Evolutionary conservation across 2,888 invertebrate species (phyloP).

Genomic region (Griposia aprilina): DNA sequence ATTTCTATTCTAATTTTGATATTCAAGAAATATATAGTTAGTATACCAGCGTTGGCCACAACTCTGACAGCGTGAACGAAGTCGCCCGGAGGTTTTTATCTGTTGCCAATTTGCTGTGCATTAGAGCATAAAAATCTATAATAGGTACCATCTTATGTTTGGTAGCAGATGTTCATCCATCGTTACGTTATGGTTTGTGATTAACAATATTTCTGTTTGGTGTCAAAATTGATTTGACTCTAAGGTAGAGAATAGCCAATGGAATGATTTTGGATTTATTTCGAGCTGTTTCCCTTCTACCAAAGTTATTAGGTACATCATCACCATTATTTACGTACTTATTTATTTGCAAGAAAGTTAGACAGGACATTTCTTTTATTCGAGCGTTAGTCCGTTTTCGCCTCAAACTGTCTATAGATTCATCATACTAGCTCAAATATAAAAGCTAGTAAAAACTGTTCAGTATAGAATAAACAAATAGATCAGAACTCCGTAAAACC

Average conservation of each 20-base stretch:
- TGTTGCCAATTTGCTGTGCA: conserved; percentile 44
- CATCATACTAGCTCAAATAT: too few species aligned
- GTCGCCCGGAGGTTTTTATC: conserved; percentile 1
- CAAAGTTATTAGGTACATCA: background rate
- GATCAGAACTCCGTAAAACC: background rate
- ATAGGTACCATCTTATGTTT: conserved; percentile 1
- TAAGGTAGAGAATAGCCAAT: conserved; percentile 12
- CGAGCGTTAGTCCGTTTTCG: background rate
- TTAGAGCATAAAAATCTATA: conserved; percentile 25
- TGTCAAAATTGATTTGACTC: background rate
- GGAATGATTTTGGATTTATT: background rate
- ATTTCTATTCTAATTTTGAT: background rate
- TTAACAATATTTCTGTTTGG: background rate
- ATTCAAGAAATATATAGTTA: conserved; percentile 3
- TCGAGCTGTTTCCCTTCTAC: background rate
- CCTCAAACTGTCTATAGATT: background rate
- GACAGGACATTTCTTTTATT: background rate
- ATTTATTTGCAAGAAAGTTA: background rate
- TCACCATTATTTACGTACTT: background rate
- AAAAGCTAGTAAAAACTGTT: too few species aligned
- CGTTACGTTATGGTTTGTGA: background rate
- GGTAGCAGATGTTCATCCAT: background rate
- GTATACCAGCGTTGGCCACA: conserved; percentile 13
- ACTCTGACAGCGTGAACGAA: background rate
- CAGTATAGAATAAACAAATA: too few species aligned